Percentiles rank a stretch among this genome's conserved stretches.
phyloP scores from a whole-genome alignment of 2,797 vertebrate species.

The Pipistrellus pipistrellus region DNA sequence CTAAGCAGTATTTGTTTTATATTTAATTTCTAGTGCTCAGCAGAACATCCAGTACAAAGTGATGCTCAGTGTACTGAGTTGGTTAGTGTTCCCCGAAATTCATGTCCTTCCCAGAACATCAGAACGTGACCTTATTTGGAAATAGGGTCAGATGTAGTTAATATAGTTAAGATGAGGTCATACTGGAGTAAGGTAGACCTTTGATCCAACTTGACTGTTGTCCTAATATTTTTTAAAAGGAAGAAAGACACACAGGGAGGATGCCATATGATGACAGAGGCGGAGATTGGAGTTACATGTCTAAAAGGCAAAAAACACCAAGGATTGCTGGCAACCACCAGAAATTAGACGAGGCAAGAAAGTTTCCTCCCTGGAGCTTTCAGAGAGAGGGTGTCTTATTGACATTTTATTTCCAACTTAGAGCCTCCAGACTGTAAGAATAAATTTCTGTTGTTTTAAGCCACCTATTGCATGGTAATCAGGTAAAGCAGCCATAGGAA shows the following conservation, averaged over 20 bases:
- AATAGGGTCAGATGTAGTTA: not conserved
- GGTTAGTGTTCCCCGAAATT: not conserved
- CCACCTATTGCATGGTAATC: not conserved
- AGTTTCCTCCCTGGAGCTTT: not conserved
- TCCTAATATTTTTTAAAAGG: not conserved
- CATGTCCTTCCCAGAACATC: conserved; percentile 27
- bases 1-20: not conserved
- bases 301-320: not conserved
- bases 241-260: not conserved
- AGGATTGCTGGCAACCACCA: not conserved
- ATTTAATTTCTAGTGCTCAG: not conserved
- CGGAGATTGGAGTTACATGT: not conserved
- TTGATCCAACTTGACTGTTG: not conserved
- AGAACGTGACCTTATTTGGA: conserved; percentile 23
- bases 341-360: not conserved
- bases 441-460: not conserved
- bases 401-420: not conserved
- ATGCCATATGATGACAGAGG: not conserved
- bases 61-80: not conserved
- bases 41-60: not conserved
- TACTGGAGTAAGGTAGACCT: not conserved
- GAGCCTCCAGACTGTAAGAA: not conserved
- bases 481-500: not conserved
- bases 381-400: not conserved
- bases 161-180: conserved; percentile 28